phyloP scores from a whole-genome alignment of 1,140 invertebrate species.

The Lepidurus packardi region DNA sequence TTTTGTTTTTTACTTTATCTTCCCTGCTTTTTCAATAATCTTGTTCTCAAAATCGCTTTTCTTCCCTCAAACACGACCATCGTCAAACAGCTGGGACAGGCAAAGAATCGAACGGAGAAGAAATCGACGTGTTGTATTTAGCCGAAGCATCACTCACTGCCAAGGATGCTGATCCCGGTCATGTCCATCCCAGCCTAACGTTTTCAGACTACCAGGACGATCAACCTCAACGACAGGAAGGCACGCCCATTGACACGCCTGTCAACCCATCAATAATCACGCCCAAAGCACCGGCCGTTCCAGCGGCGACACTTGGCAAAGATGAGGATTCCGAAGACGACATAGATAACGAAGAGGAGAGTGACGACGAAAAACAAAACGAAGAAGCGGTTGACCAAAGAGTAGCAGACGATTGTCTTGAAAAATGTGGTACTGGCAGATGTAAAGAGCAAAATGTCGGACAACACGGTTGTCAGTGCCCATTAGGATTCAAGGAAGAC shows the following conservation, averaged over 20 bases:
- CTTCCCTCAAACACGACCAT: not conserved
- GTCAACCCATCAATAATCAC: constrained; percentile 3
- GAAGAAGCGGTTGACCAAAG: not conserved
- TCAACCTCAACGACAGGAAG: not conserved
- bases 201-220: constrained; percentile 4
- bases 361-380: not conserved
- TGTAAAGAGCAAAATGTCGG: not conserved
- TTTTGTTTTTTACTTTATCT: not conserved
- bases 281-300: not conserved
- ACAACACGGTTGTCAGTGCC: constrained; percentile 16
- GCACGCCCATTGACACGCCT: not conserved
- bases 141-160: constrained; percentile 1
- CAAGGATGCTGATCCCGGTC: not conserved
- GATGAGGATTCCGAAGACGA: not conserved
- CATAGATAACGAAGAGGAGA: not conserved
- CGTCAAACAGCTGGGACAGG: not conserved
- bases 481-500: constrained; percentile 25
- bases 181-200: not conserved
- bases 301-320: not conserved
- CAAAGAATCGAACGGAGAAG: not conserved
- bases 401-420: not conserved
- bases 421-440: not conserved
- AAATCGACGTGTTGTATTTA: not conserved
- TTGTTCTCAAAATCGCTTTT: not conserved
- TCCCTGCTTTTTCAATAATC: not conserved